These are phyloP conservation scores for Cylloceria caligata DNA, from an alignment of 2,888 invertebrate species.

Conservation along the genomic window DNA sequence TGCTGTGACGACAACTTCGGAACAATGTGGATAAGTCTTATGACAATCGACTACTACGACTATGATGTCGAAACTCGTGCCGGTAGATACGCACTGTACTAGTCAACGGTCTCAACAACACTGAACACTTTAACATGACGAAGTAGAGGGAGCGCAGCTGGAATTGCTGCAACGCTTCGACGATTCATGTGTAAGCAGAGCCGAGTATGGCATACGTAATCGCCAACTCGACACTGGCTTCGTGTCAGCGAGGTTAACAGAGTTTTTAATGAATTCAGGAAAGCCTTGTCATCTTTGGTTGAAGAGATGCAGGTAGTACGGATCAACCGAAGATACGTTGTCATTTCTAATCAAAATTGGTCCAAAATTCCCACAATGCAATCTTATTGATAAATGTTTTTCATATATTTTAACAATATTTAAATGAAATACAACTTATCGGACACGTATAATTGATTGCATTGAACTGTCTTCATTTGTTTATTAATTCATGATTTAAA, in stretches of 20 bases:
- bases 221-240: slow-evolving; percentile 1
- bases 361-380: neutral
- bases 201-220: slow-evolving; percentile 34
- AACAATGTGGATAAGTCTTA: neutral
- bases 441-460: neutral
- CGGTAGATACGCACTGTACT: neutral
- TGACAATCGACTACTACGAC: neutral
- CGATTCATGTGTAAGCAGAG: slow-evolving; percentile 25
- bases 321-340: too few relatives aligned
- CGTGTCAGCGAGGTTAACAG: slow-evolving; percentile 28
- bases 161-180: slow-evolving; percentile 45
- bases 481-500: neutral
- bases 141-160: slow-evolving; percentile 17
- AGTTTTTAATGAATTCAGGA: slow-evolving; percentile 19
- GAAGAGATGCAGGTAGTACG: neutral
- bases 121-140: neutral
- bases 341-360: neutral
- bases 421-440: neutral
- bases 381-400: neutral
- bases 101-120: slow-evolving; percentile 29
- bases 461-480: neutral
- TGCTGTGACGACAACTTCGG: neutral
- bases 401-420: neutral
- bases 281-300: neutral
- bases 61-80: neutral